phyloP scores from a whole-genome alignment of 2,797 vertebrate species.

The Decapterus maruadsi region DNA sequence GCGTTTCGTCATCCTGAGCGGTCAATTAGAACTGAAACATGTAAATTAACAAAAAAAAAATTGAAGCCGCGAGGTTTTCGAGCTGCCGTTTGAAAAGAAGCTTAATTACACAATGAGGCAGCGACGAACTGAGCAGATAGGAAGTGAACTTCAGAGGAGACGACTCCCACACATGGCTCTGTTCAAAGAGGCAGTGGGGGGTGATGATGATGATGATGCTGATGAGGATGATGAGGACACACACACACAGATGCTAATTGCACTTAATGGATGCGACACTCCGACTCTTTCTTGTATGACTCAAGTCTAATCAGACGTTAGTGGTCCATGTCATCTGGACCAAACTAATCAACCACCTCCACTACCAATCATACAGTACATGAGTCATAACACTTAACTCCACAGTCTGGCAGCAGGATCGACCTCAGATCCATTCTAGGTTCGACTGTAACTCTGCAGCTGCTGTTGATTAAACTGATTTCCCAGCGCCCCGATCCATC shows the following conservation, averaged over 20 bases:
- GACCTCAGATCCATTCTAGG: neutral
- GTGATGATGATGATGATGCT: too few species aligned
- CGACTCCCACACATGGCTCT: slow-evolving; percentile 10
- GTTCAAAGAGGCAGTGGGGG: neutral
- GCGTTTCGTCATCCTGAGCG: slow-evolving; percentile 20
- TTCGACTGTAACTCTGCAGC: neutral
- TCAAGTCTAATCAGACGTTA: slow-evolving; percentile 52
- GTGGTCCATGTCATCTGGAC: slow-evolving; percentile 48
- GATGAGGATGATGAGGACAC: neutral
- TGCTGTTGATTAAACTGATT: neutral
- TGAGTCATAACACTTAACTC: slow-evolving; percentile 30
- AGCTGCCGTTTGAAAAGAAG: slow-evolving; percentile 26
- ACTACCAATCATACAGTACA: slow-evolving; percentile 26
- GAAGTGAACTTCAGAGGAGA: slow-evolving; percentile 30
- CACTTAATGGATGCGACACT: slow-evolving; percentile 39
- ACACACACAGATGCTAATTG: slow-evolving; percentile 29
- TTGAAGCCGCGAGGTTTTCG: slow-evolving; percentile 21
- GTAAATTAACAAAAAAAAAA: slow-evolving; percentile 27
- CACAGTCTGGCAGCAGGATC: slow-evolving; percentile 14
- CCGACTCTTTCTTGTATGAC: slow-evolving; percentile 37
- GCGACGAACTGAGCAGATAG: neutral
- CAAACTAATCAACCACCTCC: slow-evolving; percentile 55
- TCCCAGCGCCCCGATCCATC: neutral
- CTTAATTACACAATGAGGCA: slow-evolving; percentile 46
- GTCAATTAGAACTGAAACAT: slow-evolving; percentile 48